Evolutionary conservation across 2,797 vertebrate species (phyloP).

Genomic region (Cygnus olor): DNA sequence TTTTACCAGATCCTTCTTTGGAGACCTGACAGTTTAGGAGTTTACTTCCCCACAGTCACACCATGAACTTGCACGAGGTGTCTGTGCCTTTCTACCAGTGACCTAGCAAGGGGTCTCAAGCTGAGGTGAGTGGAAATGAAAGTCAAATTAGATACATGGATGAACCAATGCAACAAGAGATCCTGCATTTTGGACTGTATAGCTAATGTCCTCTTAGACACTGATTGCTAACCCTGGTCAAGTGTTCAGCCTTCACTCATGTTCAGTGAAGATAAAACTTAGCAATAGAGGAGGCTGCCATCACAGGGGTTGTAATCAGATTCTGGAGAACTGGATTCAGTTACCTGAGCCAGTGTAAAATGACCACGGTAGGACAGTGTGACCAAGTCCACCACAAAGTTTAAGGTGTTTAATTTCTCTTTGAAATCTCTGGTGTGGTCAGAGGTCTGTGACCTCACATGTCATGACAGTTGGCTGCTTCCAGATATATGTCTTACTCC

Average conservation of each 20-base stretch:
- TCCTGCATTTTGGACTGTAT: neutral
- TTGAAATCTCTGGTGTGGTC: neutral
- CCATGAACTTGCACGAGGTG: neutral
- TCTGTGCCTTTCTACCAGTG: neutral
- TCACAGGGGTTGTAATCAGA: neutral
- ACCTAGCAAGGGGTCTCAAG: neutral
- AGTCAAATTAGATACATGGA: neutral
- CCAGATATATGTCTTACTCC: conserved; percentile 2
- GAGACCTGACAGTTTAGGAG: neutral
- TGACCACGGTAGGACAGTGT: neutral
- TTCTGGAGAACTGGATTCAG: neutral
- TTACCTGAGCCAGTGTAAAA: neutral
- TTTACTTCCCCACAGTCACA: neutral
- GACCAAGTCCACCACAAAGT: neutral
- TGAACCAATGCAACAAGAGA: neutral
- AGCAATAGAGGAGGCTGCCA: neutral
- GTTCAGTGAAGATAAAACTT: neutral
- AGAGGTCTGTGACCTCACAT: conserved; percentile 2
- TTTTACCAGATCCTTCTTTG: neutral
- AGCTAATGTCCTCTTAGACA: neutral
- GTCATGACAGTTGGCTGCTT: conserved; percentile 1
- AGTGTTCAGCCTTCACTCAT: neutral
- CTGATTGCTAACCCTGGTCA: neutral
- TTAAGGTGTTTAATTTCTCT: neutral
- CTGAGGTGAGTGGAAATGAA: neutral